Conservation (phyloP, 2,113 vertebrate species). For the Brienomyrus brachyistius region DNA sequence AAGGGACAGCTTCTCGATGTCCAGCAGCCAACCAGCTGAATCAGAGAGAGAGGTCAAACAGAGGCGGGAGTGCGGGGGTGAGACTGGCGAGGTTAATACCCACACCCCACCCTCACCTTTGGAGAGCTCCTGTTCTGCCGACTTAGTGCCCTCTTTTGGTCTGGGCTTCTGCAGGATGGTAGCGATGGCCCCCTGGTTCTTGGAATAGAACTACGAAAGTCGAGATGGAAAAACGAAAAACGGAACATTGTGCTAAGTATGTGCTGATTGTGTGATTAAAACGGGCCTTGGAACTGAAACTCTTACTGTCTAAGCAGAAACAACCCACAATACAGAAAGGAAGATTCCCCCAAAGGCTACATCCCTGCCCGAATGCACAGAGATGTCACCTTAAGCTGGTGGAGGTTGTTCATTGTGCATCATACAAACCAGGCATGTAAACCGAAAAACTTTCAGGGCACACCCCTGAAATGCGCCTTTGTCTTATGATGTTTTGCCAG, state of each 20-base stretch:
- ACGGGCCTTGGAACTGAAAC: neutral
- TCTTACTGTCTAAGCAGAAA: neutral
- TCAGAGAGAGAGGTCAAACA: neutral
- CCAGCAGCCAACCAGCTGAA: conserved; percentile 80
- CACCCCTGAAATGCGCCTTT: too few relatives aligned
- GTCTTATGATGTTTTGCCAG: too few relatives aligned
- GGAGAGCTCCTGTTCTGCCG: conserved; percentile 72
- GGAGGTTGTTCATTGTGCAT: neutral
- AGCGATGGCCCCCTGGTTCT: conserved; percentile 74
- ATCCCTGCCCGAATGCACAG: neutral
- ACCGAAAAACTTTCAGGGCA: neutral
- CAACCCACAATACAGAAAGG: neutral
- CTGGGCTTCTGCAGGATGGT: conserved; percentile 76
- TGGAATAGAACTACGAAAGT: conserved; percentile 72
- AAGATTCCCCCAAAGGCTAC: neutral
- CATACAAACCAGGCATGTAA: neutral
- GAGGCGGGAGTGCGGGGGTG: neutral
- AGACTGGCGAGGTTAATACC: neutral
- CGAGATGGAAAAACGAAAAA: neutral
- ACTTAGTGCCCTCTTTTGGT: conserved; percentile 74
- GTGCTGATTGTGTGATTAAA: neutral
- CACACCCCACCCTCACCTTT: conserved; percentile 62
- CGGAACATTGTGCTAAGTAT: too few relatives aligned
- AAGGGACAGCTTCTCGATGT: conserved; percentile 66
- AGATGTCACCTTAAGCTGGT: neutral